Conservation (phyloP, 2,888 invertebrate species). For the Mamestra brassicae region DNA sequence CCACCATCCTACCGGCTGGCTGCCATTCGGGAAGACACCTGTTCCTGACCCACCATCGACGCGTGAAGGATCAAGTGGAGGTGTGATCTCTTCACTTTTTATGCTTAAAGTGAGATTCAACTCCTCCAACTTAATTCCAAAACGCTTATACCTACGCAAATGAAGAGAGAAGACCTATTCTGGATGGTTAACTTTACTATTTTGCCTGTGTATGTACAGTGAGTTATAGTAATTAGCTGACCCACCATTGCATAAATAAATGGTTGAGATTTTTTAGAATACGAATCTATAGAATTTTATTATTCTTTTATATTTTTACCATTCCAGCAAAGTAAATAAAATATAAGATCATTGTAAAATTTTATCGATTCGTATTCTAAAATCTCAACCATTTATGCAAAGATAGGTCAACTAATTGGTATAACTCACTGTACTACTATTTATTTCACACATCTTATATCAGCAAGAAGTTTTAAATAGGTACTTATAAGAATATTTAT, state of each 20-base stretch:
- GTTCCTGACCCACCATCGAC: conserved; percentile 27
- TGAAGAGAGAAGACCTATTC: conserved; percentile 5
- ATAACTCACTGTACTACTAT: background rate
- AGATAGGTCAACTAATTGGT: too few relatives aligned
- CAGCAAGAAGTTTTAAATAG: background rate
- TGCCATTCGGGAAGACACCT: conserved; percentile 1
- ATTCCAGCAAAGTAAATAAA: too few relatives aligned
- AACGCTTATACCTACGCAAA: conserved; percentile 70
- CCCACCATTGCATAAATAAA: too few relatives aligned
- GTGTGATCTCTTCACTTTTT: conserved; percentile 92
- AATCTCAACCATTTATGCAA: too few relatives aligned
- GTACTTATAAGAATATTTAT: background rate
- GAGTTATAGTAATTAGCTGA: too few relatives aligned
- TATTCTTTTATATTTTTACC: too few relatives aligned
- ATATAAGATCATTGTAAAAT: too few relatives aligned
- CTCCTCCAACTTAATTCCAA: conserved; percentile 91
- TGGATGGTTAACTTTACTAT: conserved; percentile 4
- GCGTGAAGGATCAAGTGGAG: conserved; percentile 90
- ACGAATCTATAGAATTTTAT: too few relatives aligned
- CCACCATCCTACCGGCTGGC: background rate
- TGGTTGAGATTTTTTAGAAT: too few relatives aligned
- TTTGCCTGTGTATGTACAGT: conserved; percentile 16
- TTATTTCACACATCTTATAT: background rate
- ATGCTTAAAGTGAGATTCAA: conserved; percentile 91
- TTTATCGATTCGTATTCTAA: too few relatives aligned